Base-by-base conservation (phyloP, 2,888 invertebrate species). In the Drosophila affinis region DNA sequence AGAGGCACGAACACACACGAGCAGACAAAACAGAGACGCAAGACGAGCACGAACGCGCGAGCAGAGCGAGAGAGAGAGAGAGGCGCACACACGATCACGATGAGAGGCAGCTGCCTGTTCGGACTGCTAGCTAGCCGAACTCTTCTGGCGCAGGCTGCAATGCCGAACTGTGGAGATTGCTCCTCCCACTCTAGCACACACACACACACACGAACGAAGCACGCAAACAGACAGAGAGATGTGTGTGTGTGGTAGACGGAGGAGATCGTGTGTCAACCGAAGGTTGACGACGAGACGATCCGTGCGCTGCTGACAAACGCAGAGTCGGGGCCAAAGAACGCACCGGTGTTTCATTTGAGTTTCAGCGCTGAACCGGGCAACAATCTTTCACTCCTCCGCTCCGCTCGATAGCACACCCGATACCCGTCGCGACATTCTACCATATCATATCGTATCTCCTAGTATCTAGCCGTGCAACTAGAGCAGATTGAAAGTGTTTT, bases 311-410 rank as follows among this genome's bases (percentile, higher is more conserved):
- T 71, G 72, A 63, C 71, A 72, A 67, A 64, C 86, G 88, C 87
- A 87, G 88, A 85, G 86, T 81, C 73, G 56, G 89, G 88, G 83
- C 83, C 58, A 89, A 90, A 90, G 90, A 90, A 88, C 81, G 89
- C 81, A 87, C 87, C 87, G 83, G 86, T 84, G 88, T 88, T 90
- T 92, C 91, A 92, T 92, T 92, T 91, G 90, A 91, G 90, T 90
- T 88, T 89, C 90, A 90, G 92, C 92, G 90, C 90, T 91, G 92
- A 91, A 90, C 90, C 92, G 92, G 91, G 91, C 90, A 92, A 91
- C 91, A 92, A 91, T 91, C 89, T 78, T 84, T 81, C 75, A 79
- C 83, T 83, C 80, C 85, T 83, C 76, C 81, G 78, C 79, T 77
- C 78, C 59, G 64, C 55, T 53, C 45, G 48, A 62, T 51, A 67